phyloP scores from a whole-genome alignment of 2,797 vertebrate species.

The Hemibagrus guttatus region DNA sequence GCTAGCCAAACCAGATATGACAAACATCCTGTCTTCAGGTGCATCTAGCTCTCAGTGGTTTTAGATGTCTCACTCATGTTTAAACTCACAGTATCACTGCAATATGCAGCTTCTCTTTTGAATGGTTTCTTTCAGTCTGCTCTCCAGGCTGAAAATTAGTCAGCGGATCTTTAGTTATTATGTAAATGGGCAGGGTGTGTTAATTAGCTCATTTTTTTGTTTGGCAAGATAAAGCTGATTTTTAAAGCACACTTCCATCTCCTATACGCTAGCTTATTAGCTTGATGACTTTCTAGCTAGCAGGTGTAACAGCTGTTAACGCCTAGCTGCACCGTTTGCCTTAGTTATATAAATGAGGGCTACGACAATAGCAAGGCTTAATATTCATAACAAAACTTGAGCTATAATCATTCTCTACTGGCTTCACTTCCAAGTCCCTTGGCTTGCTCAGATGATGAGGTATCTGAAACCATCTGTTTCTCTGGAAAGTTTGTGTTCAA shows the following conservation, averaged over 20 bases:
- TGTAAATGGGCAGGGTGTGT: neutral
- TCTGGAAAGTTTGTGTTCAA: neutral
- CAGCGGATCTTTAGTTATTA: neutral
- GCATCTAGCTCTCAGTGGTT: neutral
- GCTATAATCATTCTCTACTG: neutral
- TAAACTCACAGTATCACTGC: neutral
- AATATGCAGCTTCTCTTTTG: neutral
- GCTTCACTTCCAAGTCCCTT: neutral
- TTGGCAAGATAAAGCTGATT: neutral
- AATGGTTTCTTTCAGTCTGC: no score
- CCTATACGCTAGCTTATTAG: neutral
- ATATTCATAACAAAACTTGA: neutral
- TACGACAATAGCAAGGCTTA: neutral
- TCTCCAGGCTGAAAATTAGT: neutral
- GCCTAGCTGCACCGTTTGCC: neutral
- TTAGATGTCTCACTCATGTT: neutral
- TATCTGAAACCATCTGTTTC: neutral
- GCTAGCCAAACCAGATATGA: neutral
- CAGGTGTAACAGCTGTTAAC: slow-evolving; percentile 35
- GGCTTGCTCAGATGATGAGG: neutral
- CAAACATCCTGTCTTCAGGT: neutral
- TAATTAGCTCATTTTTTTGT: neutral
- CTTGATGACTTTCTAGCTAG: neutral
- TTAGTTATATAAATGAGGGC: neutral
- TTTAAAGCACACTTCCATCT: neutral